phyloP scores from a whole-genome alignment of 1,140 invertebrate species.

The Drosophila quadrilineata region DNA sequence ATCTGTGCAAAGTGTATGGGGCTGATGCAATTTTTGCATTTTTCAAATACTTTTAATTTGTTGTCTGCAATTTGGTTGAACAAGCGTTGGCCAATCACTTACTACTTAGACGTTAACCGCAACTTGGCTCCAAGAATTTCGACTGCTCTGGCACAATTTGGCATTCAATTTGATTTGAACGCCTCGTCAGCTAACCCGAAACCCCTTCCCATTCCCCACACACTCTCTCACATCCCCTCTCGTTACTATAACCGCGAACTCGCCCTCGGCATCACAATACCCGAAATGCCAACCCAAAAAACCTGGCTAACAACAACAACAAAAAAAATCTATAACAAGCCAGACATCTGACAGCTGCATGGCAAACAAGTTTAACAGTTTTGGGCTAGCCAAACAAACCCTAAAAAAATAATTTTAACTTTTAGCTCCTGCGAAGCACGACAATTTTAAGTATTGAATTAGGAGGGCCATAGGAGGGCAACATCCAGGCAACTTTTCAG shows the following conservation, averaged over 20 bases:
- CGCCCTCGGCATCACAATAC: conserved; percentile 31
- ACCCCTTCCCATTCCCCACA: background rate
- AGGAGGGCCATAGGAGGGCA: conserved; percentile 7
- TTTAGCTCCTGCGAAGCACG: conserved; percentile 25
- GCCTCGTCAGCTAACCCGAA: conserved; percentile 3
- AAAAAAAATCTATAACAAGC: conserved; percentile 37
- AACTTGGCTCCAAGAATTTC: conserved; percentile 41
- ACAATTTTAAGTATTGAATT: conserved; percentile 7
- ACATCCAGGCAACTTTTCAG: background rate
- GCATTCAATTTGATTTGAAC: conserved; percentile 57
- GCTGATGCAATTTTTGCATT: conserved; percentile 75
- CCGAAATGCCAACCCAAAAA: conserved; percentile 36
- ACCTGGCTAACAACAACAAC: background rate
- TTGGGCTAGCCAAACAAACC: conserved; percentile 42
- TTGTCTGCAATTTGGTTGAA: conserved; percentile 53
- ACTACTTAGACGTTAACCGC: conserved; percentile 3
- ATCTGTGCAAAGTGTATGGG: conserved; percentile 34
- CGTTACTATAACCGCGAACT: conserved; percentile 11
- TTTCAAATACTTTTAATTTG: conserved; percentile 67
- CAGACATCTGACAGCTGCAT: conserved; percentile 52
- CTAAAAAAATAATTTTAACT: conserved; percentile 36
- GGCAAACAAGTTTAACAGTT: conserved; percentile 54
- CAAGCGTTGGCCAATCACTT: conserved; percentile 29
- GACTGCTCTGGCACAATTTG: conserved; percentile 53
- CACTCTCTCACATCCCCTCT: background rate